Evolutionary conservation across 1,140 invertebrate species (phyloP), one percentile per base, ranked within the genome.

Genomic region (Zaprionus camerounensis): DNA sequence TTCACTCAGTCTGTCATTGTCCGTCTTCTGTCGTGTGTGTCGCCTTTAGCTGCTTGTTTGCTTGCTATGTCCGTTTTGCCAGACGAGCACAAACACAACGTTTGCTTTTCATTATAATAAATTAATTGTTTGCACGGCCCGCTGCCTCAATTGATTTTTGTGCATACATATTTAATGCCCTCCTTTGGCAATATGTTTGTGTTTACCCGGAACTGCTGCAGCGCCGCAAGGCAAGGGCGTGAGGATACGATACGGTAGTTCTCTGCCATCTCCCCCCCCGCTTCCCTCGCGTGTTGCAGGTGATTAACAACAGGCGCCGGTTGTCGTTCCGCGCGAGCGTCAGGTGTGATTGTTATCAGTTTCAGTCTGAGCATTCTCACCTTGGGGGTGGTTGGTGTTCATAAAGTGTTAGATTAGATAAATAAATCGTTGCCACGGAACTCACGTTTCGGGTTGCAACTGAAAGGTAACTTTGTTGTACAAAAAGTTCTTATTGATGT

Each of bases 81-180:
- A 31, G 56, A 24, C 49, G 53, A 61, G 41, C 58, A 53, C 70
- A 78, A 71, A 80, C 38, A 53, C 67, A 34, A 41, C 67, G 76
- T 88, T 75, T 78, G 53, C 74, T 64, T 87, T 87, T 88, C 78
- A 88, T 87, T 81, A 78, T 78, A 84, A 84, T 75, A 76, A 83
- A 87, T 80, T 71, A 87, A 80, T 78, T 86, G 67, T 36, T 75
- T 69, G 69, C 59, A 71, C 49, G 74, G 22, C 31, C 15, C 31
- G 46, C 56, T 53, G 22, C 36, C 71, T 77, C 66, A 51, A 80
- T 82, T 62, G 76, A 71, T 55, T 59, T 69, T 69, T 67, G 62
- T 82, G 69, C 61, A 82, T 82, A 56, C 71, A 82, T 85, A 73
- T 76, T 78, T 77, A 81, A 81, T 70, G 64, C 28, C 38, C 44